Percentiles rank a stretch among this genome's conserved stretches.
phyloP scores from a whole-genome alignment of 2,797 vertebrate species.

The Clamator glandarius region DNA sequence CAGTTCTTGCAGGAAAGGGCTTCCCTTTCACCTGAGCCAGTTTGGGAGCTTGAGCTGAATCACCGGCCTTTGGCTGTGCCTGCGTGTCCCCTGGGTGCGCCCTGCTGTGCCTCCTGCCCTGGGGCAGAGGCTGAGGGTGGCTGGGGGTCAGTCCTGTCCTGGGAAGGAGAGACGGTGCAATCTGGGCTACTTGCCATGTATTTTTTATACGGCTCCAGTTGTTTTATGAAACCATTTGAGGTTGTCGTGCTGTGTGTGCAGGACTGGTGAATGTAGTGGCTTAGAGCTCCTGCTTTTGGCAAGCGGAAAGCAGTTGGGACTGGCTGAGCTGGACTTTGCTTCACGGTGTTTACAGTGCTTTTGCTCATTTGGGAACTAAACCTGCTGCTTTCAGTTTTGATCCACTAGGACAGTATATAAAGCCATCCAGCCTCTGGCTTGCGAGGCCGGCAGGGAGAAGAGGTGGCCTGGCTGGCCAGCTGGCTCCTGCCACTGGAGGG shows the following conservation, averaged over 20 bases:
- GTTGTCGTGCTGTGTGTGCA: neutral
- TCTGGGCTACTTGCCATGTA: rapidly evolving
- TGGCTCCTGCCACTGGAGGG: neutral
- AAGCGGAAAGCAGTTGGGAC: neutral
- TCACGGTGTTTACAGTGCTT: rapidly evolving
- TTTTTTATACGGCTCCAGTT: neutral
- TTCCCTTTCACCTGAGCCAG: neutral
- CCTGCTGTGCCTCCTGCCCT: neutral
- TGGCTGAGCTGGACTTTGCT: slow-evolving; percentile 36
- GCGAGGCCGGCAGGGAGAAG: neutral
- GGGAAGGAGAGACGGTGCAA: neutral
- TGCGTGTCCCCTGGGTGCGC: neutral
- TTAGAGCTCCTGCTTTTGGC: neutral
- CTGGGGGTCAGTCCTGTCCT: neutral
- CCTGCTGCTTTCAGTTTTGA: neutral
- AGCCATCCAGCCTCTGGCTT: neutral
- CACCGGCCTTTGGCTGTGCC: neutral
- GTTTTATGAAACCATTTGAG: neutral
- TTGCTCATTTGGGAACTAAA: neutral
- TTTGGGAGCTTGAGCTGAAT: neutral
- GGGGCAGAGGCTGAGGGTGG: neutral
- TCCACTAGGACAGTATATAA: neutral
- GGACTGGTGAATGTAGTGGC: neutral
- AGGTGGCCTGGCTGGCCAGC: neutral
- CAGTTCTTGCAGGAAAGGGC: neutral